Conservation (phyloP, 2,797 vertebrate species). For the Chaetodon trifasciatus region DNA sequence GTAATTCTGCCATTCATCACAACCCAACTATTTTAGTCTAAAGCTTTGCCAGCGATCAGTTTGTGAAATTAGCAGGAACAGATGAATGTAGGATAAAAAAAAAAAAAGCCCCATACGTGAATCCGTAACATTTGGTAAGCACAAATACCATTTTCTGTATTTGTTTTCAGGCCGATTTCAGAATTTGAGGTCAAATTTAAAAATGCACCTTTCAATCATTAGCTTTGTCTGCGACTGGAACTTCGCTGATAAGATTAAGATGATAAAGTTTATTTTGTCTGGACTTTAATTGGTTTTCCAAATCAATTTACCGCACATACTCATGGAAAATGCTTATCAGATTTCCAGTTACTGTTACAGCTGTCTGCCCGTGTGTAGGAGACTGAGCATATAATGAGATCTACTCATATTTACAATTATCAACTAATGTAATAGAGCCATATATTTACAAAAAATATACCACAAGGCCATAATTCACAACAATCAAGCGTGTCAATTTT, state of each 20-base stretch:
- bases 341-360: constrained; percentile 3
- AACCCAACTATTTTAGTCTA: constrained; percentile 65
- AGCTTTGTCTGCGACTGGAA: constrained; percentile 30
- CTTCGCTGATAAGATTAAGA: constrained; percentile 31
- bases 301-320: constrained; percentile 30
- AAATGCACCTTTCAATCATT: constrained; percentile 13
- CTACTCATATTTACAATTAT: constrained; percentile 12
- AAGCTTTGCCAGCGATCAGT: constrained; percentile 66
- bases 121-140: constrained; percentile 47
- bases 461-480: constrained; percentile 22
- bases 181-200: constrained; percentile 19
- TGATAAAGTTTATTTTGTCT: constrained; percentile 8
- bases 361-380: neutral
- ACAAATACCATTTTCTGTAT: constrained; percentile 6
- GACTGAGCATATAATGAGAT: constrained; percentile 23
- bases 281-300: constrained; percentile 28
- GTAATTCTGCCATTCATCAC: constrained; percentile 67
- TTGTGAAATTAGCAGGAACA: constrained; percentile 67
- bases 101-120: constrained; percentile 38
- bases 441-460: constrained; percentile 20
- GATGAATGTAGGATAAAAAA: constrained; percentile 35
- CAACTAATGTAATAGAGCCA: constrained; percentile 25
- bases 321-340: constrained; percentile 24
- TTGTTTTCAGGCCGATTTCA: constrained; percentile 17
- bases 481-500: constrained; percentile 55